These are phyloP conservation scores for sheep (Ovis aries) DNA, from an alignment of 2,113 vertebrate genomes.

Conservation along the genomic window DNA sequence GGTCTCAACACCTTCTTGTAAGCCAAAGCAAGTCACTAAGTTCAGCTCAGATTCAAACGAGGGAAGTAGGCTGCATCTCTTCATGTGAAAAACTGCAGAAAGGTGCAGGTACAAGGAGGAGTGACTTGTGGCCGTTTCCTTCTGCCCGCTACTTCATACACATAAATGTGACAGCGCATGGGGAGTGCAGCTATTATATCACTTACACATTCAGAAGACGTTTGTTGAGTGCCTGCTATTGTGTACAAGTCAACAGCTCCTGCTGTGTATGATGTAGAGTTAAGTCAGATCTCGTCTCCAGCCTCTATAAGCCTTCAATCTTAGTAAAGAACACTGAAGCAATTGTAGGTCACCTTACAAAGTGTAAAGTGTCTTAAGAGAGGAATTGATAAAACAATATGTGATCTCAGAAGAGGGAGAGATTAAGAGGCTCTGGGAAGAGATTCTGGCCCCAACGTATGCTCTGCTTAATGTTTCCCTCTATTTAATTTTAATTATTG, in stretches of 20 bases:
- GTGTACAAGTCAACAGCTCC: not conserved
- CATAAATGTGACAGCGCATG: not conserved
- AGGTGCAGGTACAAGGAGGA: not conserved
- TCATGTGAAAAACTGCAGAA: not conserved
- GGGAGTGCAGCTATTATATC: not conserved
- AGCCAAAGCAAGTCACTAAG: not conserved
- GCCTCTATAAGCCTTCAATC: not conserved
- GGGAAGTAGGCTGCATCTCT: not conserved
- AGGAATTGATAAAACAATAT: not conserved
- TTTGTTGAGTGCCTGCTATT: not conserved
- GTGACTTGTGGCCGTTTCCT: not conserved
- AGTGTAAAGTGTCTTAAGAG: not conserved
- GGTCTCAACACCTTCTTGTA: not conserved
- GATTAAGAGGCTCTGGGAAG: not conserved
- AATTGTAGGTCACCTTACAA: not conserved
- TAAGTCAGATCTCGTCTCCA: not conserved
- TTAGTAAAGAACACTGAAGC: not conserved
- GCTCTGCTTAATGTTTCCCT: conserved; percentile 48
- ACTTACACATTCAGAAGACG: not conserved
- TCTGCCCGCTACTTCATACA: not conserved
- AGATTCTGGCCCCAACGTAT: not conserved
- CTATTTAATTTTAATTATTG: conserved; percentile 64
- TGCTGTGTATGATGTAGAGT: not conserved
- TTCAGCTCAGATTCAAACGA: not conserved
- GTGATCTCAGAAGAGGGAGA: not conserved